phyloP scores from a whole-genome alignment of 2,113 vertebrate genomes.

The Benthochromis sp. region DNA sequence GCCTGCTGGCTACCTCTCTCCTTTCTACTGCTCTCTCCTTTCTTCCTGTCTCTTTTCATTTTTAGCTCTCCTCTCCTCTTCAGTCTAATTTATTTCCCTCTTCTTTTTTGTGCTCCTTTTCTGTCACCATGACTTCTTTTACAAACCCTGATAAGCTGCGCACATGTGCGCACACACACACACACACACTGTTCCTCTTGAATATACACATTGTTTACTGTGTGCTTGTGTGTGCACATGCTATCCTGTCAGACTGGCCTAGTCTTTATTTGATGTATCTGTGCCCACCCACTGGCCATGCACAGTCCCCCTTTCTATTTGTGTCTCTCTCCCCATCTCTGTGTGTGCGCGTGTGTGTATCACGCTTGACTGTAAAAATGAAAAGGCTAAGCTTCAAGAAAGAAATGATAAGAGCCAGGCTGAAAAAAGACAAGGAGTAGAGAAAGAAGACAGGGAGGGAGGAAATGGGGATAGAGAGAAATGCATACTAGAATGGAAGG shows the following conservation, averaged over 20 bases:
- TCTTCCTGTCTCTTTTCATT: background rate
- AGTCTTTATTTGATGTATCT: slow-evolving; percentile 1
- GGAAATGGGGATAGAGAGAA: background rate
- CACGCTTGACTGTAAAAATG: background rate
- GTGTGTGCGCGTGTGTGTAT: background rate
- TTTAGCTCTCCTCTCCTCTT: background rate
- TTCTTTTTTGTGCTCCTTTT: background rate
- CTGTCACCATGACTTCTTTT: background rate
- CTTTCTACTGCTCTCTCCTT: background rate
- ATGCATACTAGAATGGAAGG: background rate
- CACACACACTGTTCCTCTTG: background rate
- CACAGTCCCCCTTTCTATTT: background rate
- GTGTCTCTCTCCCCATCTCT: background rate
- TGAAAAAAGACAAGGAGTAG: background rate
- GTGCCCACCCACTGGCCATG: background rate
- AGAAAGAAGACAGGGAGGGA: background rate
- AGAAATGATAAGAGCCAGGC: slow-evolving; percentile 1
- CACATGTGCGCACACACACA: rapidly evolving
- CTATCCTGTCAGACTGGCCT: background rate
- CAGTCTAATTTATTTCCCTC: background rate
- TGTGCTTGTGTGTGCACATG: background rate
- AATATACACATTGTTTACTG: background rate
- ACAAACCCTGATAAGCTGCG: background rate
- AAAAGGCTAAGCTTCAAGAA: slow-evolving; percentile 8
- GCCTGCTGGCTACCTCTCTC: background rate